These are phyloP conservation scores for Gyps fulvus DNA, from an alignment of 2,113 vertebrate genomes.

Conservation along the genomic window DNA sequence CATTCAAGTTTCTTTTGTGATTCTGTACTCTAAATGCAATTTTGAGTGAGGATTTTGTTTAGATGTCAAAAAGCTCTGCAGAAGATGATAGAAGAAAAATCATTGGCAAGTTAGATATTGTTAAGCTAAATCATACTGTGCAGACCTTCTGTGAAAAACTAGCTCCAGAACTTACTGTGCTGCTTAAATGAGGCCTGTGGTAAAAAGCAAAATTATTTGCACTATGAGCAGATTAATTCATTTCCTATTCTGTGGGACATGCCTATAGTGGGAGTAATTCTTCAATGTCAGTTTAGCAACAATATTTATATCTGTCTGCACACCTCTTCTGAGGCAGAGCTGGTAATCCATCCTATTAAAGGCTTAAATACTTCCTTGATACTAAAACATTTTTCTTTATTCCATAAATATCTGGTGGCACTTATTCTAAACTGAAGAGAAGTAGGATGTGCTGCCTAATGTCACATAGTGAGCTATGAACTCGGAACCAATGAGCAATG, in stretches of 20 bases:
- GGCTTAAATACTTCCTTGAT: neutral
- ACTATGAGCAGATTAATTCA: neutral
- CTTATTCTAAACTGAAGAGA: neutral
- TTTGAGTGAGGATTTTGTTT: neutral
- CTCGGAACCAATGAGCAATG: neutral
- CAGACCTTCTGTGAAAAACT: slow-evolving; percentile 3
- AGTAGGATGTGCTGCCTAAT: neutral
- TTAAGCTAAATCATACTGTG: neutral
- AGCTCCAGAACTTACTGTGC: neutral
- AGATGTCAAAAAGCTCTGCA: neutral
- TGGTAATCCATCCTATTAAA: slow-evolving; percentile 6
- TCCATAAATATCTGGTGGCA: neutral
- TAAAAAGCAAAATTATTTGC: neutral
- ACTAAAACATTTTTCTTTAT: neutral
- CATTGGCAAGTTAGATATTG: neutral
- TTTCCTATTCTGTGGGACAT: neutral
- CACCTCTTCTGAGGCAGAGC: neutral
- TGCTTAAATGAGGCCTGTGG: neutral
- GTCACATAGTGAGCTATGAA: neutral
- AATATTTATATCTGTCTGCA: neutral
- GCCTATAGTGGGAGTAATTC: neutral
- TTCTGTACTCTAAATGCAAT: neutral
- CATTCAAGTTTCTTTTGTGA: neutral
- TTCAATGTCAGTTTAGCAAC: neutral
- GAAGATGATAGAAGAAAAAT: neutral